Conservation (phyloP, 2,113 vertebrate genomes). For the Pionites leucogaster region DNA sequence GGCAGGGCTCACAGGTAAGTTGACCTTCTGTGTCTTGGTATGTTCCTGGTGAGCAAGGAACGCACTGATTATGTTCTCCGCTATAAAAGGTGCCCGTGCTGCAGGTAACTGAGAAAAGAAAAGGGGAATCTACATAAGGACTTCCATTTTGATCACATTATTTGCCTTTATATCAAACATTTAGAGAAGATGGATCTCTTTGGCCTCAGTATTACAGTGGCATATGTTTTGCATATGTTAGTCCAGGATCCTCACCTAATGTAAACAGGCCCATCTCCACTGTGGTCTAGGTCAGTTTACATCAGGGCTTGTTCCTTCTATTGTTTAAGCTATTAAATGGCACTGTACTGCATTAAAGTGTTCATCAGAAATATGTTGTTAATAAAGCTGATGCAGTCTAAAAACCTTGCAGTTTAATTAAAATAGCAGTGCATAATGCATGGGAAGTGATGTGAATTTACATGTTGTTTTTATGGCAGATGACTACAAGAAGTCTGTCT, state of each 20-base stretch:
- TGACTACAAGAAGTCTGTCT: neutral
- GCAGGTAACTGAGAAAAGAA: constrained; percentile 83
- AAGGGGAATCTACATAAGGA: neutral
- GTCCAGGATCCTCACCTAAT: neutral
- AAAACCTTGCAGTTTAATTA: neutral
- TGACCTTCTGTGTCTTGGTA: constrained; percentile 91
- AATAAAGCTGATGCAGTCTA: neutral
- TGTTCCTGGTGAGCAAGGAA: constrained; percentile 85
- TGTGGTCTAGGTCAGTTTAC: neutral
- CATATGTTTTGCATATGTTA: neutral
- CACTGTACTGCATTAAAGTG: neutral
- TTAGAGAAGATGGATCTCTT: neutral
- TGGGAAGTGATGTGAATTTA: neutral
- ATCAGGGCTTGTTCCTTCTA: neutral
- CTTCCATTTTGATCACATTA: neutral
- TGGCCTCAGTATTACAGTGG: neutral
- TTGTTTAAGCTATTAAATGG: neutral
- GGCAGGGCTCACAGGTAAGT: constrained; percentile 91
- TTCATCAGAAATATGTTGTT: neutral
- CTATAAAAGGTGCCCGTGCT: constrained; percentile 88
- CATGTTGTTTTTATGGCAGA: neutral
- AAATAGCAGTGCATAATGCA: neutral
- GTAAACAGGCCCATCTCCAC: neutral
- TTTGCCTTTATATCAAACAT: neutral
- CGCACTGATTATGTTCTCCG: constrained; percentile 84